Evolutionary conservation across 1,140 invertebrate species (phyloP), one percentile per base, ranked within the genome.

Genomic region (Orius insidiosus): DNA sequence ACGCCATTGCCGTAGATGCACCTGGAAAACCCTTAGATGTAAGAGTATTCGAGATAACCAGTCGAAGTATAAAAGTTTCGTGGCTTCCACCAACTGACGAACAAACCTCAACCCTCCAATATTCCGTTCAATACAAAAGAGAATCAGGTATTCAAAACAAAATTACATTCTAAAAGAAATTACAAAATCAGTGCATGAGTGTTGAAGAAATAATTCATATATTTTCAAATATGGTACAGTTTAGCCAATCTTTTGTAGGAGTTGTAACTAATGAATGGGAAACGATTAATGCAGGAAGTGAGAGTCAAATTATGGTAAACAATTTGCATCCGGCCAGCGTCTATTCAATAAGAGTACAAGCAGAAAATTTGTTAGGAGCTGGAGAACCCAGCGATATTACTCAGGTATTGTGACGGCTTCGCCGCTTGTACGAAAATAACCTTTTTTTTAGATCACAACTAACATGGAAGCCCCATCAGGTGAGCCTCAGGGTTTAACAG

Each of bases 11-110:
- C 13, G 19, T 52, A 66, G 76, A 79, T 53, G 68, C 68, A 10
- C 76, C 76, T 15, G 75, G 75, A 57, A 69, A 73, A 45, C 75
- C 76, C 18, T 60, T 63, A 7, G 71, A 76, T 56, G 57, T 77
- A 24, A 68, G 68, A 50, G 62, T 76, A 3, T 60, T 67, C 9
- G 69, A 75, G 52, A 62, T 67, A 24, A 64, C 64, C 10, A 77
- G 75, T 53, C 64, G 73, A 5, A 70, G 67, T 42, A 63, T 76
- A 9, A 64, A 63, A 15, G 53, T 78, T 32, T 63, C 67, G 8
- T 80, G 76, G 76, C 64, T 65, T 3, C 63, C 65, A 24, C 67
- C 70, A 30, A 67, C 65, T 48, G 65, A 55, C 50, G 62, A 60
- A 63, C 66, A 68, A 3, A 73, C 73, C 45, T 64, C 69, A 5